Conservation (phyloP, 2,888 invertebrate genomes). For the Oscheius myriophilus region DNA sequence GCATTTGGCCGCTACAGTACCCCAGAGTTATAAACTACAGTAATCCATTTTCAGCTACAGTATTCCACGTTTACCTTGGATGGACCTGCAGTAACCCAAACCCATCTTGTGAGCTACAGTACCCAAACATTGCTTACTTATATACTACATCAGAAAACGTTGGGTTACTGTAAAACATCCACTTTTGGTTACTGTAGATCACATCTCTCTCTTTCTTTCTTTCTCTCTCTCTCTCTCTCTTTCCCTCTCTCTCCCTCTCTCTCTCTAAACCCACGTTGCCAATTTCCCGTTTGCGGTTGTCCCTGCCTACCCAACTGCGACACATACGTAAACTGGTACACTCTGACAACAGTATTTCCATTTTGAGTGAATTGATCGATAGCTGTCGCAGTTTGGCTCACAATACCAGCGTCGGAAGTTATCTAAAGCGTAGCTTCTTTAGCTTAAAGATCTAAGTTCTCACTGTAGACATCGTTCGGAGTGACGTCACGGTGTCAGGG, state of each 20-base stretch:
- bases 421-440: constrained; percentile 33
- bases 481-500: constrained; percentile 9
- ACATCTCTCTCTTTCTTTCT: background rate
- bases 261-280: constrained; percentile 46
- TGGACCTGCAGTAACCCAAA: too few relatives aligned
- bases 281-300: constrained; percentile 45
- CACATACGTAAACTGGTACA: constrained; percentile 58
- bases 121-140: too few relatives aligned
- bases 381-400: constrained; percentile 43
- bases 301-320: constrained; percentile 47
- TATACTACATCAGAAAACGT: too few relatives aligned
- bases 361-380: constrained; percentile 48
- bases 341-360: constrained; percentile 41
- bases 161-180: too few relatives aligned
- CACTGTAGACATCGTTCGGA: constrained; percentile 29
- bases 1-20: too few relatives aligned
- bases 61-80: too few relatives aligned
- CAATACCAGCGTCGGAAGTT: constrained; percentile 46
- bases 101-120: too few relatives aligned
- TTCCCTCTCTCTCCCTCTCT: background rate
- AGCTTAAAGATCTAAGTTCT: background rate
- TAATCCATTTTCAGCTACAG: too few relatives aligned
- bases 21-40: too few relatives aligned
- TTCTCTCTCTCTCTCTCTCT: background rate
- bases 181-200: too few relatives aligned